Conservation (phyloP, 1,140 invertebrate species). For the Heliconius melpomene region DNA sequence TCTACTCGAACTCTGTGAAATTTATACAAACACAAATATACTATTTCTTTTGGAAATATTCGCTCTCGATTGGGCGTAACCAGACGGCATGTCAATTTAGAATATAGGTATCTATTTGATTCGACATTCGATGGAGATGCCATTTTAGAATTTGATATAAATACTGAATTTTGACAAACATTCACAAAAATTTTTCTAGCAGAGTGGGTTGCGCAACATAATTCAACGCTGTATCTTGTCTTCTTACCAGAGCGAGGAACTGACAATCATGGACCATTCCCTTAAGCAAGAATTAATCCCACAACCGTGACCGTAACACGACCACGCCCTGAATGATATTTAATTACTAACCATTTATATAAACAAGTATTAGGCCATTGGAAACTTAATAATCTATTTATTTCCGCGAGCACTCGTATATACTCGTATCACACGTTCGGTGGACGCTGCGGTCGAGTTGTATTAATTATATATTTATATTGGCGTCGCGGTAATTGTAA, state of each 20-base stretch:
- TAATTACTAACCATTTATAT: neutral
- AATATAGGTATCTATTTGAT: neutral
- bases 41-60: neutral
- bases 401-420: neutral
- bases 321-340: too few species aligned
- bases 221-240: too few species aligned
- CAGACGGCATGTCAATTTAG: conserved; percentile 1
- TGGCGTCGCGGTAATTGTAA: conserved; percentile 32
- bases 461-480: conserved; percentile 36
- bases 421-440: neutral
- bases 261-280: too few species aligned
- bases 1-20: conserved; percentile 17
- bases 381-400: conserved; percentile 22
- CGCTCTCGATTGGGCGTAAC: conserved; percentile 1
- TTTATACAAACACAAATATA: conserved; percentile 19
- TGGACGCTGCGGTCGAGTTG: conserved; percentile 22
- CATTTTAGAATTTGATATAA: neutral
- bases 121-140: conserved; percentile 2
- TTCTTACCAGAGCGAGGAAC: too few species aligned
- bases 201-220: too few species aligned
- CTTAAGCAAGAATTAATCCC: neutral
- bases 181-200: neutral
- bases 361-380: neutral
- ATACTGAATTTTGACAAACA: neutral
- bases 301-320: neutral